phyloP scores from a whole-genome alignment of 2,888 invertebrate genomes.

The Dasysyrphus tricinctus region DNA sequence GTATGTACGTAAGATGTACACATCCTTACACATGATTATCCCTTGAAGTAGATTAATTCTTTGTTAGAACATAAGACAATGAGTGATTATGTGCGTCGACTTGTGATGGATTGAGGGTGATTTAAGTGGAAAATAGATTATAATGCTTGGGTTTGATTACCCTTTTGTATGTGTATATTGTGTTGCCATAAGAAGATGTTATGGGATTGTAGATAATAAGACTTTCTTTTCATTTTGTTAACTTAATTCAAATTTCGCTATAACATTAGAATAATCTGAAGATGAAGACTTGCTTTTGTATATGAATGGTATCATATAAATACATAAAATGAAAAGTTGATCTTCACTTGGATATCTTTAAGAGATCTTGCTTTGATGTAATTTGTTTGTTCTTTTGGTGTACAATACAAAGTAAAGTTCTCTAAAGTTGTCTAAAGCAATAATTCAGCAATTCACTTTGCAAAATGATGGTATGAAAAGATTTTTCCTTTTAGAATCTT shows the following conservation, averaged over 20 bases:
- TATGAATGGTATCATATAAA: no score
- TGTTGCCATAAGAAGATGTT: background rate
- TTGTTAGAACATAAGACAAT: conserved; percentile 47
- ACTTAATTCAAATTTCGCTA: background rate
- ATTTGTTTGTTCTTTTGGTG: no score
- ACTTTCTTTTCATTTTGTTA: background rate
- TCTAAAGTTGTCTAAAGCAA: no score
- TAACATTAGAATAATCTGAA: background rate
- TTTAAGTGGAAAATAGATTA: conserved; percentile 20
- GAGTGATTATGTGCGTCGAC: conserved; percentile 56
- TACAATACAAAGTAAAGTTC: no score
- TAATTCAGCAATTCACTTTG: no score
- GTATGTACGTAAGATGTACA: background rate
- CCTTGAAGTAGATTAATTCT: conserved; percentile 46
- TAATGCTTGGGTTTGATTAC: conserved; percentile 5
- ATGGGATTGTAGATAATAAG: background rate
- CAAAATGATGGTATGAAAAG: no score
- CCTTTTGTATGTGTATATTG: background rate
- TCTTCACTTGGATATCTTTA: no score
- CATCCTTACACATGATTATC: conserved; percentile 52
- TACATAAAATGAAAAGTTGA: no score
- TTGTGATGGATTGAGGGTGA: conserved; percentile 53
- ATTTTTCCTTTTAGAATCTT: no score
- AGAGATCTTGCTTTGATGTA: no score
- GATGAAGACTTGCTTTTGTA: background rate